Conservation (phyloP, 2,797 vertebrate genomes). For the Apodemus agrarius region DNA sequence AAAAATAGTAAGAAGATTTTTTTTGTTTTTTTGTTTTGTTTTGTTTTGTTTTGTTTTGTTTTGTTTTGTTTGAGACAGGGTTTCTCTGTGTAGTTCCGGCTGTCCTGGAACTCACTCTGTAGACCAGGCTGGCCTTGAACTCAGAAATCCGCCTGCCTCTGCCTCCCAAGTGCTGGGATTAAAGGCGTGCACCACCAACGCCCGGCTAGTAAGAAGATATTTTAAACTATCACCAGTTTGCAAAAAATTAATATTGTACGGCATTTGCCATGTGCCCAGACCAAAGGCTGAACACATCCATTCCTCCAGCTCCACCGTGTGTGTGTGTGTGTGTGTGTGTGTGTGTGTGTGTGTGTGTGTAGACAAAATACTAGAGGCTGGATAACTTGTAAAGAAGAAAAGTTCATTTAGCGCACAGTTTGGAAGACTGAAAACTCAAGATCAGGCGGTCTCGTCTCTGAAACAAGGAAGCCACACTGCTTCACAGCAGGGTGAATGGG, state of each 20-base stretch:
- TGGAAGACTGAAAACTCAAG: neutral
- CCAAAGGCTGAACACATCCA: fast-evolving
- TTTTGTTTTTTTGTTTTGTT: no score
- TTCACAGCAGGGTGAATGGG: neutral
- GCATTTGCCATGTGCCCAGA: neutral
- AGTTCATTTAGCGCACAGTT: neutral
- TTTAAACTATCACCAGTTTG: neutral
- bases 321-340: neutral
- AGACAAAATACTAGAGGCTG: neutral
- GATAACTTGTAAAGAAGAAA: neutral
- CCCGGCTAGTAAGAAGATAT: no score
- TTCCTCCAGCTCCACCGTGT: no score
- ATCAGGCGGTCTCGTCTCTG: neutral
- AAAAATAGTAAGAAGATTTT: neutral
- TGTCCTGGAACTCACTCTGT: no score
- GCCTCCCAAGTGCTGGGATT: no score
- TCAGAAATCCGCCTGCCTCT: no score
- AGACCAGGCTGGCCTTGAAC: no score
- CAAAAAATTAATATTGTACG: neutral
- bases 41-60: no score
- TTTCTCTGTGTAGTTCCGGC: no score
- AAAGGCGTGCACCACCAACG: no score
- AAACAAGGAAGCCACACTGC: neutral
- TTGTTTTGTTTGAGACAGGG: no score
- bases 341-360: neutral